Base-by-base conservation (phyloP, 2,797 vertebrate genomes). In the Melanotaenia parkinsoni region DNA sequence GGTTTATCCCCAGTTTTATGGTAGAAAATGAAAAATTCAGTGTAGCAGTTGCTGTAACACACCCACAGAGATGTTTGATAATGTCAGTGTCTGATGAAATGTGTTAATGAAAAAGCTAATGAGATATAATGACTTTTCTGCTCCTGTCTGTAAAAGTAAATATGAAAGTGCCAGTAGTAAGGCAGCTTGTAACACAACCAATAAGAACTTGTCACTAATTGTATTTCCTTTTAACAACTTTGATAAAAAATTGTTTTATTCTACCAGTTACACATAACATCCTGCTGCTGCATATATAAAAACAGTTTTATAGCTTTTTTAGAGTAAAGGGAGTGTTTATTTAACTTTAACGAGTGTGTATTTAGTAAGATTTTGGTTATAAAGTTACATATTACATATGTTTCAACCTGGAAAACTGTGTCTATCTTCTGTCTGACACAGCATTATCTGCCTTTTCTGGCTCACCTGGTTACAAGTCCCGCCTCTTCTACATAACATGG, bases 111-210 rank as follows among this genome's bases (percentile, higher is more conserved):
- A 95, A 91, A 94, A 92, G 88, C 88, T 92, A 94, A 95, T 93
- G 93, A 91, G 83, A 76, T 79, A 70, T 94, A 95, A 96, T 96
- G 94, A 95, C 94, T 96, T 89, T 88, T 91, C 92, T 89, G 91
- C 93, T 93, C 88, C 91, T 88, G 90, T 89, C 94, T 95, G 91
- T 93, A 91, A 92, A 85, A 90, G 92, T 93, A 94, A 95, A 96
- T 95, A 94, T 92, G 91, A 90, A 93, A 86, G 91, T 89, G 90
- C 89, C 90, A 92, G 89, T 78, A 70, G 89, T 89, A 88, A 91
- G 81, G 90, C 74, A 88, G 76, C 86, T 76, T 89, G 78, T 85
- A 89, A 88, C 70, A 86, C 58, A 77, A 83, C 66, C 60, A 76
- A 61, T 59, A 71, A 76, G 63, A 77, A 63, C 14, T 70, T 67